phyloP scores from a whole-genome alignment of 2,113 vertebrate genomes.

The Xiphophorus hellerii region DNA sequence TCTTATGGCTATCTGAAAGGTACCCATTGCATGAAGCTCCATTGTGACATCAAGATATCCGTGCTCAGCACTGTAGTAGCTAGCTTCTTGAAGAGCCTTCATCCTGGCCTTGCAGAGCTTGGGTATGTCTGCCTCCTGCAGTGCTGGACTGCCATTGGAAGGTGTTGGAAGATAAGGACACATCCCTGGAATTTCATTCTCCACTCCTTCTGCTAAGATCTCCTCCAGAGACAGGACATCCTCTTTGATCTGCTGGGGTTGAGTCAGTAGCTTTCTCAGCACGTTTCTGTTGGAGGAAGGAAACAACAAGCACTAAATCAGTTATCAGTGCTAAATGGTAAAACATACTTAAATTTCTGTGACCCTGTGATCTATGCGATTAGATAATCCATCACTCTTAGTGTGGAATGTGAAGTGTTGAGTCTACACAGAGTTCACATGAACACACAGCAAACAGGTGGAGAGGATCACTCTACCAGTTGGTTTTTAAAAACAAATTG shows the following conservation, averaged over 20 bases:
- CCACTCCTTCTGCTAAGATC: conserved; percentile 95
- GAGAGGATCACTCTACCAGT: conserved; percentile 38
- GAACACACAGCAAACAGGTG: conserved; percentile 64
- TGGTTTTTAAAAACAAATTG: conserved; percentile 51
- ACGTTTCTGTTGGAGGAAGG: conserved; percentile 85
- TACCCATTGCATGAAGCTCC: conserved; percentile 93
- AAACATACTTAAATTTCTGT: conserved; percentile 17
- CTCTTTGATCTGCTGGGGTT: conserved; percentile 90
- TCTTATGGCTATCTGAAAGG: conserved; percentile 20
- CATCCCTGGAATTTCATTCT: conserved; percentile 75
- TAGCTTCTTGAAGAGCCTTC: conserved; percentile 96
- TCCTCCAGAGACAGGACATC: conserved; percentile 97
- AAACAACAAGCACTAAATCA: conserved; percentile 8
- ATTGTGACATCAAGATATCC: conserved; percentile 97
- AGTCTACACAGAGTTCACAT: conserved; percentile 62
- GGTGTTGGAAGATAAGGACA: conserved; percentile 71
- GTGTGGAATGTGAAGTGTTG: conserved; percentile 65
- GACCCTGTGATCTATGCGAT: conserved; percentile 40
- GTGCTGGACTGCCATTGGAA: conserved; percentile 68
- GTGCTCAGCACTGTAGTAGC: conserved; percentile 96
- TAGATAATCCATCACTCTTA: conserved; percentile 53
- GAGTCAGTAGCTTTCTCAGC: conserved; percentile 92
- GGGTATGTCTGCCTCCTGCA: conserved; percentile 79
- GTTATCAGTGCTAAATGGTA: conserved; percentile 16
- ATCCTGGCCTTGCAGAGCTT: conserved; percentile 89